Conservation (phyloP, 2,113 vertebrate genomes). For the Onychostruthus taczanowskii region DNA sequence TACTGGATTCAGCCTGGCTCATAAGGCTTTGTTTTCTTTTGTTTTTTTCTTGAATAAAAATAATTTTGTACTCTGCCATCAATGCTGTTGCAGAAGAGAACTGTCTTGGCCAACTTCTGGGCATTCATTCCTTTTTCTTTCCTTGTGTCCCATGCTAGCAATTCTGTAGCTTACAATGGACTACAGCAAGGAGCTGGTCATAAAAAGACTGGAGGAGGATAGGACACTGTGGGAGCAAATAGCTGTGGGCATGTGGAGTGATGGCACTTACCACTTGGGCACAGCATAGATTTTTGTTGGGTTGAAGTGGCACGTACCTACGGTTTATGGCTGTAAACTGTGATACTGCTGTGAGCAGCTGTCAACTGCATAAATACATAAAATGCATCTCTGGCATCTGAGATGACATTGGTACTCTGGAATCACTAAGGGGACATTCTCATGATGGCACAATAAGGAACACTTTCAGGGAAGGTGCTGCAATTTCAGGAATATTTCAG, state of each 20-base stretch:
- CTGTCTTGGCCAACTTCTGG: neutral
- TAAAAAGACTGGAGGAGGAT: neutral
- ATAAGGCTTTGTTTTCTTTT: neutral
- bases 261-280: neutral
- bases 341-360: neutral
- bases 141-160: neutral
- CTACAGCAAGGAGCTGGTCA: neutral
- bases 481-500: neutral
- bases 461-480: neutral
- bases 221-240: neutral
- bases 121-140: neutral
- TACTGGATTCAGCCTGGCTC: neutral
- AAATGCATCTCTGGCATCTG: neutral
- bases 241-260: neutral
- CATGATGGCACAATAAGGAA: neutral
- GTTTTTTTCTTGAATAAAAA: neutral
- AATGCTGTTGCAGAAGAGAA: neutral
- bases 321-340: neutral
- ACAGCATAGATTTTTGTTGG: neutral
- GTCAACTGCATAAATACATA: neutral
- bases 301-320: neutral
- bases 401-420: neutral
- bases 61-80: neutral
- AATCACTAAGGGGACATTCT: neutral
- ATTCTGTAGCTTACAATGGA: neutral